phyloP scores from a whole-genome alignment of 2,888 invertebrate species.

The Sesia bembeciformis region DNA sequence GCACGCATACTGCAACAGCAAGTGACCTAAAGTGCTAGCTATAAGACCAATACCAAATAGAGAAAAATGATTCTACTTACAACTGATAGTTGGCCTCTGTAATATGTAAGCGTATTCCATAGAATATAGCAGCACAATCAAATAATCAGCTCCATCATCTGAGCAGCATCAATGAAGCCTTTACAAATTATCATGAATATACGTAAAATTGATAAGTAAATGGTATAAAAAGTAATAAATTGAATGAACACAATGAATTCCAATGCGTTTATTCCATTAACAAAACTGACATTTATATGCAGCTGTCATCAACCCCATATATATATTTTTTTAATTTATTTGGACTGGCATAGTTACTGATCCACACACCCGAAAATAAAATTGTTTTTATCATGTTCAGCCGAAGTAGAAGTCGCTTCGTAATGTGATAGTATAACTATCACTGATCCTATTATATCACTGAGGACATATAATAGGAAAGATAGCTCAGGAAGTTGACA shows the following conservation, averaged over 20 bases:
- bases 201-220: slow-evolving; percentile 2
- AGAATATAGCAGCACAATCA: slow-evolving; percentile 38
- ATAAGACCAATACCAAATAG: slow-evolving; percentile 27
- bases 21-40: slow-evolving; percentile 32
- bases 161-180: slow-evolving; percentile 13
- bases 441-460: too few species aligned
- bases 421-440: too few species aligned
- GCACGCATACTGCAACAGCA: slow-evolving; percentile 28
- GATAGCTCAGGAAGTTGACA: not conserved
- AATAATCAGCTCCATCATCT: slow-evolving; percentile 38
- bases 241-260: not conserved
- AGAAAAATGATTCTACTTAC: slow-evolving; percentile 35
- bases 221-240: not conserved
- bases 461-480: too few species aligned
- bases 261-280: not conserved
- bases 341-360: too few species aligned
- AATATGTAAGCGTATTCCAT: slow-evolving; percentile 50
- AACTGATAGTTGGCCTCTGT: slow-evolving; percentile 43
- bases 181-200: slow-evolving; percentile 9
- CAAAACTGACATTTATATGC: too few species aligned
- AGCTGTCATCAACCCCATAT: too few species aligned
- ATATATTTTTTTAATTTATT: too few species aligned
- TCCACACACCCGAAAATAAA: too few species aligned
- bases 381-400: too few species aligned
- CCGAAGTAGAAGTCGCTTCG: too few species aligned